phyloP scores from a whole-genome alignment of 2,888 invertebrate species.

The Neuroscelio doddi region DNA sequence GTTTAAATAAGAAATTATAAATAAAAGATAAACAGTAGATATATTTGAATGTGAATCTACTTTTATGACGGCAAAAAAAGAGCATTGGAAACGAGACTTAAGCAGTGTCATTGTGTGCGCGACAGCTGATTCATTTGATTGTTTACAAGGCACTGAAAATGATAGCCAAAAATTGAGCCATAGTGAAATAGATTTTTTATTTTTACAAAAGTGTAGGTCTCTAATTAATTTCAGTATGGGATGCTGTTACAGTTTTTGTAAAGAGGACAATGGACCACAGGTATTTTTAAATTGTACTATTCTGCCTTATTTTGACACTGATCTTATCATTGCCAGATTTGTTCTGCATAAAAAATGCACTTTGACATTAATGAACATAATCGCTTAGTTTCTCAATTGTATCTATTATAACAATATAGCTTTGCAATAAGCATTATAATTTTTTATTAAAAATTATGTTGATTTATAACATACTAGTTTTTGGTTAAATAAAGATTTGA shows the following conservation, averaged over 20 bases:
- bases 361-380: slow-evolving; percentile 5
- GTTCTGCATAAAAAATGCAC: slow-evolving; percentile 3
- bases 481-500: too few relatives aligned
- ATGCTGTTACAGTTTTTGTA: slow-evolving; percentile 79
- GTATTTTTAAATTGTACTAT: slow-evolving; percentile 67
- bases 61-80: too few relatives aligned
- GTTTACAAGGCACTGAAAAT: slow-evolving; percentile 48
- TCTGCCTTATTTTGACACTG: slow-evolving; percentile 22
- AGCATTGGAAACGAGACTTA: too few relatives aligned
- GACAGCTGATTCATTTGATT: slow-evolving; percentile 41
- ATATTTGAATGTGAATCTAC: too few relatives aligned
- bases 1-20: too few relatives aligned
- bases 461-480: too few relatives aligned
- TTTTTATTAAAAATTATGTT: too few relatives aligned
- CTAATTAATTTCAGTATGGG: slow-evolving; percentile 53
- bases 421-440: slow-evolving; percentile 13
- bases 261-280: slow-evolving; percentile 81
- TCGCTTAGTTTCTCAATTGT: neutral
- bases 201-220: slow-evolving; percentile 8
- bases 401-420: neutral
- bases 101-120: neutral
- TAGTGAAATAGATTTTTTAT: slow-evolving; percentile 4
- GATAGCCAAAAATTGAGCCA: slow-evolving; percentile 15
- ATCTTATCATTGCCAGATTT: slow-evolving; percentile 10
- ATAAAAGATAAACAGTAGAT: too few relatives aligned